Conservation (phyloP, 2,113 vertebrate genomes). For the Ochotona curzoniae region DNA sequence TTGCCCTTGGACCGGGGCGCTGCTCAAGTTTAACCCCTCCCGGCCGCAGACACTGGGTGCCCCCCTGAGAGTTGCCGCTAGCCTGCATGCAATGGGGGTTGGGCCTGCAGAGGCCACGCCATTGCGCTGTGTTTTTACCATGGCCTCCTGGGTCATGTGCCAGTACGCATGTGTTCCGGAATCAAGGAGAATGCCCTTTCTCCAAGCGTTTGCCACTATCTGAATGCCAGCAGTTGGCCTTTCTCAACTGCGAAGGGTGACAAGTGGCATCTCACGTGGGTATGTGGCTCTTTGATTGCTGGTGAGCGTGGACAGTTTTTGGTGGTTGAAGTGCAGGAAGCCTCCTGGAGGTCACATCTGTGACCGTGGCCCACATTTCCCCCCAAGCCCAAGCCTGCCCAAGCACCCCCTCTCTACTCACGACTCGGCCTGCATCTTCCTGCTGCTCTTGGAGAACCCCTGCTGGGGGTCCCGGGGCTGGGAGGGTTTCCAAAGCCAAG, state of each 20-base stretch:
- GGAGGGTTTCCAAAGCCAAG: not conserved
- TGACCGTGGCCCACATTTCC: not conserved
- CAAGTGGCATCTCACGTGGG: not conserved
- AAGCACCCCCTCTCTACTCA: rapidly evolving
- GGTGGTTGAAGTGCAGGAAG: not conserved
- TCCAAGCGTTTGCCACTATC: not conserved
- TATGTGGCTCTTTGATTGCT: not conserved
- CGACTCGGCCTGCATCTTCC: rapidly evolving
- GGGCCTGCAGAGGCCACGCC: not conserved
- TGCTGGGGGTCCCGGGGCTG: rapidly evolving
- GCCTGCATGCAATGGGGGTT: not conserved
- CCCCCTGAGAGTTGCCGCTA: not conserved
- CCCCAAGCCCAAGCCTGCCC: no score
- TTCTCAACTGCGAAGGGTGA: not conserved
- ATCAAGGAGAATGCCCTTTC: no score
- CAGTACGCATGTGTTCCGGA: not conserved
- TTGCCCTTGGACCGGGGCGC: not conserved
- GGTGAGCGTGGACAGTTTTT: not conserved
- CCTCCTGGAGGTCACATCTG: not conserved
- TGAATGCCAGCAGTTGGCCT: not conserved
- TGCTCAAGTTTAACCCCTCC: not conserved
- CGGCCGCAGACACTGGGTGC: not conserved
- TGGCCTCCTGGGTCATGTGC: not conserved
- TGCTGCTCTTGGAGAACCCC: not conserved
- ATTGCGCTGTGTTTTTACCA: not conserved